These are phyloP conservation scores for Miichthys miiuy DNA, from an alignment of 2,797 vertebrate species.

Conservation along the genomic window DNA sequence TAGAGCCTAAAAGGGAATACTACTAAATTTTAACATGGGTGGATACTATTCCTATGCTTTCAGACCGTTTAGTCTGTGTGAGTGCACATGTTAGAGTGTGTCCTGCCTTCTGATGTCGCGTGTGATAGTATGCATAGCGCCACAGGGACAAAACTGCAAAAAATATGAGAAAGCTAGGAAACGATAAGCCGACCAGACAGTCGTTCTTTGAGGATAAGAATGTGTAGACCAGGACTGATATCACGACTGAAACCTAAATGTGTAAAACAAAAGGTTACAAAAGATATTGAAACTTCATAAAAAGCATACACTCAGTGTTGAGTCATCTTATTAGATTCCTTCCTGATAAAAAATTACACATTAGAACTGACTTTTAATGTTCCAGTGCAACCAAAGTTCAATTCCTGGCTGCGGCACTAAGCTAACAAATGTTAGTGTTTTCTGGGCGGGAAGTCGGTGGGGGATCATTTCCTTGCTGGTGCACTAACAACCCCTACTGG, in stretches of 20 bases:
- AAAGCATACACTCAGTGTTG: not conserved
- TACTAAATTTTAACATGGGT: conserved; percentile 38
- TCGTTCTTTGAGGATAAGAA: conserved; percentile 16
- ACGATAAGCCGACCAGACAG: conserved; percentile 25
- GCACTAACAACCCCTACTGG: conserved; percentile 7
- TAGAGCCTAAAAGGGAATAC: conserved; percentile 34
- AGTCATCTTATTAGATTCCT: not conserved
- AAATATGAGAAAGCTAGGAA: conserved; percentile 14
- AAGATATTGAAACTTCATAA: not conserved
- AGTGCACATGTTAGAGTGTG: conserved; percentile 45
- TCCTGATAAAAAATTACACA: not conserved
- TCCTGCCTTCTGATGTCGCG: conserved; percentile 19
- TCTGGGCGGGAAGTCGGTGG: not conserved
- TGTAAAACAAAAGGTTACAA: not conserved
- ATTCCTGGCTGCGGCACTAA: not conserved
- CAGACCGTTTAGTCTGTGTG: conserved; percentile 51
- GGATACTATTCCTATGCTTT: conserved; percentile 37
- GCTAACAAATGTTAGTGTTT: not conserved
- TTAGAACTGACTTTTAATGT: not conserved
- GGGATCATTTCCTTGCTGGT: conserved; percentile 11
- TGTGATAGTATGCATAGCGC: conserved; percentile 22
- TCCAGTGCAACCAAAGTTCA: not conserved
- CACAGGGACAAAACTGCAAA: conserved; percentile 24
- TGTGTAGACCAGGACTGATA: not conserved
- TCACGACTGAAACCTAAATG: not conserved